Conservation (phyloP, 2,797 vertebrate genomes). For the Epinephelus coioides region DNA sequence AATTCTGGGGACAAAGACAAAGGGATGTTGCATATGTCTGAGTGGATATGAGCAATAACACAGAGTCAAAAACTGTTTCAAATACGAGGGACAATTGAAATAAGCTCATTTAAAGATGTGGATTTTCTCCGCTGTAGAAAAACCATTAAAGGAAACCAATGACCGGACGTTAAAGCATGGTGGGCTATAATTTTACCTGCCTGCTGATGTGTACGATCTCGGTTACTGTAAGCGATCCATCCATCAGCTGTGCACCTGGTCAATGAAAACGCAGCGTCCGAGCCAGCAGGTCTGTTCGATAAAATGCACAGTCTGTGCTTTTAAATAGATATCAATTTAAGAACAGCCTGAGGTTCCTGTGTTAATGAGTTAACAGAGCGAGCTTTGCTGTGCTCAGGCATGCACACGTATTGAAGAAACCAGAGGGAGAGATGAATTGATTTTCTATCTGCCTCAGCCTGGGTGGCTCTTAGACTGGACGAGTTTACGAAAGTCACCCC, state of each 20-base stretch:
- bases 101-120: no score
- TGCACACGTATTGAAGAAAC: conserved; percentile 21
- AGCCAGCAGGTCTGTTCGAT: conserved; percentile 29
- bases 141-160: conserved; percentile 10
- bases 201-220: neutral
- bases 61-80: no score
- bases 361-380: conserved; percentile 54
- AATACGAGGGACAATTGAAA: no score
- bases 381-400: conserved; percentile 37
- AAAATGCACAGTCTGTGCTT: conserved; percentile 47
- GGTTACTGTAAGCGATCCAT: conserved; percentile 30
- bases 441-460: conserved; percentile 24
- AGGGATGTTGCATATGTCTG: no score
- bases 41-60: no score
- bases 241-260: conserved; percentile 11
- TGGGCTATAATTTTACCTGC: neutral
- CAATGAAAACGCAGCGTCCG: conserved; percentile 22
- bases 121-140: neutral
- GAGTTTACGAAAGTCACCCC: neutral
- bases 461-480: neutral
- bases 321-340: conserved; percentile 36
- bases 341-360: conserved; percentile 29
- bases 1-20: no score
- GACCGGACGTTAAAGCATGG: no score
- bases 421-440: conserved; percentile 13